phyloP scores from a whole-genome alignment of 2,888 invertebrate species.

The Phasia obesa region DNA sequence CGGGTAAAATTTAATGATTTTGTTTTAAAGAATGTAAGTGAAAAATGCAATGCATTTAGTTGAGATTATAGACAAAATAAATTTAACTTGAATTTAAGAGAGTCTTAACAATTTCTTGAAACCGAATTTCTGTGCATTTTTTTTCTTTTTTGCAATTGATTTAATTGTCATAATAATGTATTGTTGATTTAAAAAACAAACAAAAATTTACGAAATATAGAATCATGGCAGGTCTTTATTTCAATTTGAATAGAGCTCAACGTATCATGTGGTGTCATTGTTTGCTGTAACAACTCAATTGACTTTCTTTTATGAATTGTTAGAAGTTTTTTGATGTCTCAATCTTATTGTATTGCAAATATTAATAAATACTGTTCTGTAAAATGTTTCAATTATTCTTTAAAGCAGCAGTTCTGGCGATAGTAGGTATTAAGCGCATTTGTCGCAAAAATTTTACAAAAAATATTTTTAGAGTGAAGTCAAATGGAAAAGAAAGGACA shows the following conservation, averaged over 20 bases:
- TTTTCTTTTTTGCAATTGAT: constrained; percentile 36
- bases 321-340: neutral
- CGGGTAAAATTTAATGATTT: constrained; percentile 4
- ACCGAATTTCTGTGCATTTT: constrained; percentile 22
- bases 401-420: too few species aligned
- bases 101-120: constrained; percentile 18
- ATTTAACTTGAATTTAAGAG: neutral
- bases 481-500: too few species aligned
- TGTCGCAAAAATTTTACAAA: too few species aligned
- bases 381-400: too few species aligned
- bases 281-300: constrained; percentile 28
- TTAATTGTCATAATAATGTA: constrained; percentile 60
- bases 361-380: too few species aligned
- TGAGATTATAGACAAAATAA: neutral
- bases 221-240: constrained; percentile 27
- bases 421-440: too few species aligned
- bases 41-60: neutral
- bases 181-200: constrained; percentile 22
- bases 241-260: constrained; percentile 16
- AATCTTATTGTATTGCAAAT: neutral
- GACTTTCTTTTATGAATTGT: constrained; percentile 20
- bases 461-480: too few species aligned
- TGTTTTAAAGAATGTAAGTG: neutral
- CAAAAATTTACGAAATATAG: constrained; percentile 15
- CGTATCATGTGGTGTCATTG: constrained; percentile 39